Conservation (phyloP, 2,797 vertebrate genomes). For the Aulostomus chinensis region DNA sequence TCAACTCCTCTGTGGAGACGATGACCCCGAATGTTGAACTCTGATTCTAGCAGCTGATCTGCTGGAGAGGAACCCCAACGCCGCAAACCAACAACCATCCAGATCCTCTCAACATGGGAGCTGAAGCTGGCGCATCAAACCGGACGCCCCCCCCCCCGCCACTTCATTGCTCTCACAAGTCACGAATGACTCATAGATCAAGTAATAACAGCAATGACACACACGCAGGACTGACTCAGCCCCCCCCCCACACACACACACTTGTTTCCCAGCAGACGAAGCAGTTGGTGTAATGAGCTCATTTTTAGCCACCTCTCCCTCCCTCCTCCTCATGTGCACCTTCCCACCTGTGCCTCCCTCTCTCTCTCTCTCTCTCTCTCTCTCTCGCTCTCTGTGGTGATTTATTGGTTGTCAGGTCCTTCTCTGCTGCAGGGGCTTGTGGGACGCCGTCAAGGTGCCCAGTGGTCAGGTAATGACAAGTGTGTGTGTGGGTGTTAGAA, state of each 20-base stretch:
- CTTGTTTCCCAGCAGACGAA: slow-evolving; percentile 15
- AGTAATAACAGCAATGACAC: too few species aligned
- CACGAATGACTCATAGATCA: slow-evolving; percentile 12
- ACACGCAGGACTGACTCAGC: background rate
- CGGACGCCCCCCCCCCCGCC: too few species aligned
- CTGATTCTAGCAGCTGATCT: too few species aligned
- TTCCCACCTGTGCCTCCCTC: background rate
- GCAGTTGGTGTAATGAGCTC: slow-evolving; percentile 58
- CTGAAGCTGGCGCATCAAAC: too few species aligned
- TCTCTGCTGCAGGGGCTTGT: slow-evolving; percentile 57
- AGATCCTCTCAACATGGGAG: too few species aligned
- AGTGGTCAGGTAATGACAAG: slow-evolving; percentile 65
- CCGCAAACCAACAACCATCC: too few species aligned
- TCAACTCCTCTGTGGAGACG: too few species aligned
- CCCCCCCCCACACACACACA: slow-evolving; percentile 1
- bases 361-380: background rate
- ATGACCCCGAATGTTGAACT: too few species aligned
- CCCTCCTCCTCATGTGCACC: slow-evolving; percentile 2
- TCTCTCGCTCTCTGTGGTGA: slow-evolving; percentile 48
- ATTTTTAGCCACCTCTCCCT: slow-evolving; percentile 17
- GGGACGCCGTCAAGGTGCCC: slow-evolving; percentile 55
- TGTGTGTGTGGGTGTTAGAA: slow-evolving; percentile 33
- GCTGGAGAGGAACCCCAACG: too few species aligned
- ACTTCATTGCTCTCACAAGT: background rate
- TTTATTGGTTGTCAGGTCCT: slow-evolving; percentile 76